phyloP scores from a whole-genome alignment of 1,140 invertebrate genomes.

The Cydia pomonella region DNA sequence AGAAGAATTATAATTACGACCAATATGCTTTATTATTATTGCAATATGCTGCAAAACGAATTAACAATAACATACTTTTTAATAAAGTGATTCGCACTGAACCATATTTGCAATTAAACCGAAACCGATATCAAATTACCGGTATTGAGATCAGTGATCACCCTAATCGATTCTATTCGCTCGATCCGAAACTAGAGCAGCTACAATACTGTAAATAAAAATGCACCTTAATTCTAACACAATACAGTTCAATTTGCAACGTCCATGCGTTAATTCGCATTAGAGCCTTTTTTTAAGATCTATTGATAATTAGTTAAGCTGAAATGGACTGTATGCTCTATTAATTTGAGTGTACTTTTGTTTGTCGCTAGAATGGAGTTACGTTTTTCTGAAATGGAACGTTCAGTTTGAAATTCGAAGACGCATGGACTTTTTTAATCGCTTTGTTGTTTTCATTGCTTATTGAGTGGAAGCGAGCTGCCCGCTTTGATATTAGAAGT shows the following conservation, averaged over 20 bases:
- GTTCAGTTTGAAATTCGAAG: neutral
- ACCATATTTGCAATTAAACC: neutral
- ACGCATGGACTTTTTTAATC: neutral
- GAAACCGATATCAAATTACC: neutral
- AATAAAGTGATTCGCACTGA: neutral
- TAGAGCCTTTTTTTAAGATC: neutral
- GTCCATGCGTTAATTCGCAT: neutral
- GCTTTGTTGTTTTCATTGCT: neutral
- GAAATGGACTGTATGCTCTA: neutral
- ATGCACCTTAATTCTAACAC: neutral
- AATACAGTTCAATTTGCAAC: neutral
- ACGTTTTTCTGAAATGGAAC: neutral
- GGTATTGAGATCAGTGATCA: neutral
- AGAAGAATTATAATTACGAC: no score
- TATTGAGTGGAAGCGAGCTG: neutral
- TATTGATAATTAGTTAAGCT: neutral
- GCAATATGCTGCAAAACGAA: no score
- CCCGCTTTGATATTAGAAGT: neutral
- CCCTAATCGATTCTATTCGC: neutral
- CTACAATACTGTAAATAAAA: neutral
- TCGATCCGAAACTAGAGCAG: neutral
- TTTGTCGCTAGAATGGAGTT: neutral
- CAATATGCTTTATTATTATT: no score
- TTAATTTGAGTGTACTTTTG: neutral
- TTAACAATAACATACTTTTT: neutral